These are phyloP conservation scores for Ligdia adustata DNA, from an alignment of 2,888 invertebrate genomes.

Conservation along the genomic window DNA sequence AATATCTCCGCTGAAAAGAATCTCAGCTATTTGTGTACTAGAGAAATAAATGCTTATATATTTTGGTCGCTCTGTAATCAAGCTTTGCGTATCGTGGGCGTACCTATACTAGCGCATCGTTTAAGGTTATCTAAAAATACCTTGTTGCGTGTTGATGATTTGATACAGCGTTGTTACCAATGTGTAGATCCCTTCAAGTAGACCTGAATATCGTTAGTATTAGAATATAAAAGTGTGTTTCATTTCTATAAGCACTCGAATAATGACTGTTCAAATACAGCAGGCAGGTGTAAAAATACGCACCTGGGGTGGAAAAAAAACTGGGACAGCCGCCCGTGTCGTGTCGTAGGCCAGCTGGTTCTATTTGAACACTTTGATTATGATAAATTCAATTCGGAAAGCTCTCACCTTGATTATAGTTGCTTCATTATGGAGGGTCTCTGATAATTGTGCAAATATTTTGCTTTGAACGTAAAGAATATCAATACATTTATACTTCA, in stretches of 20 bases:
- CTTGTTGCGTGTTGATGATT: conserved; percentile 48
- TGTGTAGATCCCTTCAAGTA: no score
- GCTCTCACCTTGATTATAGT: background rate
- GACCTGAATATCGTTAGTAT: no score
- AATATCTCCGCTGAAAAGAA: conserved; percentile 1
- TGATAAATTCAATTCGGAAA: background rate
- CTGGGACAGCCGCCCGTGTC: conserved; percentile 8
- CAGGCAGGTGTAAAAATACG: conserved; percentile 5
- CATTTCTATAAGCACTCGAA: no score
- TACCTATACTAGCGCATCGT: conserved; percentile 46
- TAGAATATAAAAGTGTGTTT: no score
- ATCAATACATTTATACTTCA: no score
- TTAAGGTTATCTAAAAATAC: conserved; percentile 68
- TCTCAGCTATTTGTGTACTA: conserved; percentile 22
- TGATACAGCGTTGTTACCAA: conserved; percentile 13
- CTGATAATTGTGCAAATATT: no score
- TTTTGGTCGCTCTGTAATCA: conserved; percentile 42
- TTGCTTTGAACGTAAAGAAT: no score
- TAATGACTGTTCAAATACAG: conserved; percentile 1
- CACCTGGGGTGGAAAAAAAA: conserved; percentile 12
- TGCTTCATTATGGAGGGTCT: background rate
- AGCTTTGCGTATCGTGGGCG: conserved; percentile 53
- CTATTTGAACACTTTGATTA: background rate
- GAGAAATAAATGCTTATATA: conserved; percentile 32
- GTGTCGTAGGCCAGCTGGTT: conserved; percentile 16